phyloP scores from a whole-genome alignment of 2,797 vertebrate species.

The Notolabrus celidotus region DNA sequence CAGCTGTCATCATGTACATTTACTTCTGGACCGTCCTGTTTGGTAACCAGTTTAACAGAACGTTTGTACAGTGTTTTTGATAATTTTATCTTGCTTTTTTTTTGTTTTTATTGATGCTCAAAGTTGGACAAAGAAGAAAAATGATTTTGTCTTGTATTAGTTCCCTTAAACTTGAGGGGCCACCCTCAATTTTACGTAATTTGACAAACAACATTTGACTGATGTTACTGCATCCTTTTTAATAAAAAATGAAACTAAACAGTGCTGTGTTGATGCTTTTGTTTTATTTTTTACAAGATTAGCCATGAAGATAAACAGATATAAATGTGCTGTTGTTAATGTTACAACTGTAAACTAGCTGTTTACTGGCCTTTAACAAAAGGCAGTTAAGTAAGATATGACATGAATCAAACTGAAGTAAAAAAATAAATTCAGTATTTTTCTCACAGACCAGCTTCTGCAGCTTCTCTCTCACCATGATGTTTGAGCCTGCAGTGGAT shows the following conservation, averaged over 20 bases:
- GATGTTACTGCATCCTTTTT: constrained; percentile 33
- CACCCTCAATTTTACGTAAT: background rate
- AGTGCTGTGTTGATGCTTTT: background rate
- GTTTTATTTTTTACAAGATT: background rate
- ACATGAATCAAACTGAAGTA: background rate
- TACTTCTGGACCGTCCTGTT: background rate
- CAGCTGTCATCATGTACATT: background rate
- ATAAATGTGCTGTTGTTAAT: background rate
- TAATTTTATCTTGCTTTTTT: background rate
- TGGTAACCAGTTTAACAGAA: background rate
- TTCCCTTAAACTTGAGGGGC: background rate
- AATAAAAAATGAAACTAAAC: constrained; percentile 41
- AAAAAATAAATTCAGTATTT: background rate
- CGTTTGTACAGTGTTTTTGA: constrained; percentile 35
- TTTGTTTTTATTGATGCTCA: constrained; percentile 3
- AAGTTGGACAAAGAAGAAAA: background rate
- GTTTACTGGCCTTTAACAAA: too few species aligned
- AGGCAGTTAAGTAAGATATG: background rate
- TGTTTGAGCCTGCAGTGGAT: too few species aligned
- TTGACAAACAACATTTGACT: constrained; percentile 6
- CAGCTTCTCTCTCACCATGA: too few species aligned
- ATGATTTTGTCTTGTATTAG: constrained; percentile 3
- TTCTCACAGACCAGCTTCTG: too few species aligned
- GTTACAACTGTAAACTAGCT: background rate
- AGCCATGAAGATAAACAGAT: background rate